Evolutionary conservation across 2,113 vertebrate species (phyloP), one percentile per base, ranked within the genome.

Genomic region (Cisticola juncidis): DNA sequence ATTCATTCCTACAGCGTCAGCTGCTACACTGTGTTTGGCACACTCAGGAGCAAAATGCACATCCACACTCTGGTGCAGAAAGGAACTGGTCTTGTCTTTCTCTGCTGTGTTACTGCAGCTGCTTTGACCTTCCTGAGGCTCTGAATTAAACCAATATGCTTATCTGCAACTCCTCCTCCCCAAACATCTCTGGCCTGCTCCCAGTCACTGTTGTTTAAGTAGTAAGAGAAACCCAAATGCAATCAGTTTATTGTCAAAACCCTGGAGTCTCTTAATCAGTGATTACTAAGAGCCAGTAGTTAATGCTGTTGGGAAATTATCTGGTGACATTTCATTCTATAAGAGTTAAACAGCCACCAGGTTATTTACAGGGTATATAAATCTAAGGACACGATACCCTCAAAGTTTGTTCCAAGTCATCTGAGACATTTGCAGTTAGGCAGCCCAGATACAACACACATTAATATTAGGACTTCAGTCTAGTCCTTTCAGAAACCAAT

Each of bases 291-390:
- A 74, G 25, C 25, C 56, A 92, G 24, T 36, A 29, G 62, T 90
- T 86, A 90, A 48, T 31, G 25, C 56, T 86, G 44, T 29, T 44
- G 29, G 47, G 65, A 94, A 91, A 24, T 74, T 74, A 86, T 84
- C 72, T 86, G 31, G 60, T 86, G n/a, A 71, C 51, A 93, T 83
- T 86, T 85, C 80, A 92, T 64, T 68, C 56, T 60, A 28, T 81
- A 93, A 83, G 80, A 74, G 69, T 64, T 81, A 56, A 62, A 62
- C 22, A 62, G 64, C 25, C 48, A 77, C 48, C 68, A 94, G 81
- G 88, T 95, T 97, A 95, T 94, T 96, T 97, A 96, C 88, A 88
- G 94, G 14, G 9, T 74, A 25, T 79, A 71, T 88, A 88, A 84
- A 83, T 88, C 85, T 80, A 85, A 90, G 64, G 53, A 60, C 69